These are phyloP conservation scores for Oligia strigilis DNA, from an alignment of 2,888 invertebrate species.

Conservation along the genomic window DNA sequence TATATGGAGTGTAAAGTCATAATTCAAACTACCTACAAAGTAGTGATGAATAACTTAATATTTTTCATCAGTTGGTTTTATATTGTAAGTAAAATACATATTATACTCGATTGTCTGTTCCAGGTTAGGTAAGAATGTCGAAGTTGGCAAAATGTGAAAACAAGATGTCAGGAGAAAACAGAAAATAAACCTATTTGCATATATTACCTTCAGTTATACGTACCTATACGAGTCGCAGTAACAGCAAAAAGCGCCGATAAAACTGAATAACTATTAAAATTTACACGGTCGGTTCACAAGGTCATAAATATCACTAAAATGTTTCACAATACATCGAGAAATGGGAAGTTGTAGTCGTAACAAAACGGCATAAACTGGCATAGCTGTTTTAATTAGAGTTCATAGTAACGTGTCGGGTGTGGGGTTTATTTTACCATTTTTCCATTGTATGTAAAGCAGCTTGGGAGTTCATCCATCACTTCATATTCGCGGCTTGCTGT, in stretches of 20 bases:
- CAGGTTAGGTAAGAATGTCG: constrained; percentile 3
- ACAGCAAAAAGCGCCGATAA: constrained; percentile 50
- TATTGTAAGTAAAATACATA: neutral
- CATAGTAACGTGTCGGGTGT: constrained; percentile 83
- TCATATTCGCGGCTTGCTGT: constrained; percentile 86
- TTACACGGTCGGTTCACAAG: constrained; percentile 71
- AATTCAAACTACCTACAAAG: constrained; percentile 20
- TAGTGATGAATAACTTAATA: constrained; percentile 13
- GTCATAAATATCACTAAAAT: constrained; percentile 76
- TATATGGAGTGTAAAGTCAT: constrained; percentile 17
- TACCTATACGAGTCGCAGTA: constrained; percentile 20
- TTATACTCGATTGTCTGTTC: neutral
- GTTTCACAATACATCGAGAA: constrained; percentile 79
- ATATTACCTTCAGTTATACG: constrained; percentile 38
- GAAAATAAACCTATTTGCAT: constrained; percentile 53
- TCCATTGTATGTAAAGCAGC: constrained; percentile 89
- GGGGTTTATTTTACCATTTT: constrained; percentile 80
- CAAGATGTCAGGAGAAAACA: neutral
- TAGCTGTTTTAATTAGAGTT: constrained; percentile 88
- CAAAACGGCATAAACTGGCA: constrained; percentile 83
- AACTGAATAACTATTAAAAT: constrained; percentile 65
- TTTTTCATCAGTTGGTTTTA: neutral
- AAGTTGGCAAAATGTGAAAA: constrained; percentile 3
- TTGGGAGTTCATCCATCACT: constrained; percentile 87
- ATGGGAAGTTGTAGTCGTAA: constrained; percentile 73